These are phyloP conservation scores for Gavia stellata DNA, from an alignment of 2,113 vertebrate genomes.

Conservation along the genomic window DNA sequence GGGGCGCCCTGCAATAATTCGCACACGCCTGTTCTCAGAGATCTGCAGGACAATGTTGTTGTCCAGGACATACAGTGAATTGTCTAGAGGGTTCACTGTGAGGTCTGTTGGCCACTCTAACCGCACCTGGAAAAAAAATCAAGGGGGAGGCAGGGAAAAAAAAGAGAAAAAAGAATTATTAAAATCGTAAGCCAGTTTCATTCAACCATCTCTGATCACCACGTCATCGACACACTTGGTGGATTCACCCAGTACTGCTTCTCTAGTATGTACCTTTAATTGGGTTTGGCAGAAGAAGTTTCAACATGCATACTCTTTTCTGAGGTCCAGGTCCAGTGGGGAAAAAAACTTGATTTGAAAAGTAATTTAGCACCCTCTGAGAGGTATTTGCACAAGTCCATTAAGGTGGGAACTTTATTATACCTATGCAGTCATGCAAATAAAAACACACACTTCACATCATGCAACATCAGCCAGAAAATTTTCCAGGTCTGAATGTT, in stretches of 20 bases:
- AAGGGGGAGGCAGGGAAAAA: neutral
- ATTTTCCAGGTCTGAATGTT: conserved; percentile 2
- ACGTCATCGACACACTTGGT: neutral
- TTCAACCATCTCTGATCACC: neutral
- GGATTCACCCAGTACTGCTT: neutral
- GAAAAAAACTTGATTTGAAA: neutral
- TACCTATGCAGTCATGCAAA: conserved; percentile 32
- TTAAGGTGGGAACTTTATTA: conserved; percentile 36
- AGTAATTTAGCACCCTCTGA: neutral
- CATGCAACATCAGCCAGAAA: conserved; percentile 5
- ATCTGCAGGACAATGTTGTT: conserved; percentile 98
- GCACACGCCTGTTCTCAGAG: conserved; percentile 85
- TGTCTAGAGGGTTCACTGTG: conserved; percentile 92
- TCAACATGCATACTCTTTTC: neutral
- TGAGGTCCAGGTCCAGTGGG: neutral
- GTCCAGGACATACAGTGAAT: conserved; percentile 95
- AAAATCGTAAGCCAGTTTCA: neutral
- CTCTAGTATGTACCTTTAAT: neutral
- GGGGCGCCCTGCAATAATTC: conserved; percentile 92
- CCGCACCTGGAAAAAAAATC: conserved; percentile 77
- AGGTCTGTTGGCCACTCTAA: conserved; percentile 97
- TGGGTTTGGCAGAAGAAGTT: neutral
- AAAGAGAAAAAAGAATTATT: neutral
- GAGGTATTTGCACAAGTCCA: conserved; percentile 1
- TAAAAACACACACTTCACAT: conserved; percentile 4